phyloP scores from a whole-genome alignment of 2,113 vertebrate species.

The Pogona vitticeps region DNA sequence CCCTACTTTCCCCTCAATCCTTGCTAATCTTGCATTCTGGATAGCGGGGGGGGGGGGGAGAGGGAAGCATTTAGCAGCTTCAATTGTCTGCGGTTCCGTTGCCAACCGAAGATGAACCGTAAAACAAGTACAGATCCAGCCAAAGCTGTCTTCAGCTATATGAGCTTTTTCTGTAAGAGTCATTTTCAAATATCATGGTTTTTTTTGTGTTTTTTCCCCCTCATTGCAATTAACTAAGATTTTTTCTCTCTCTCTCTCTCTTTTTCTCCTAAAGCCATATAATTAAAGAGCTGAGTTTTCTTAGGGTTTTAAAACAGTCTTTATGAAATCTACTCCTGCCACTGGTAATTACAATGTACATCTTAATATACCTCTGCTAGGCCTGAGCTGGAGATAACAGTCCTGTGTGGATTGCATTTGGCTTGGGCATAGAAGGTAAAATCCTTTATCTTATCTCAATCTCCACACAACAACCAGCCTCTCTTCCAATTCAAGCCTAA shows the following conservation, averaged over 20 bases:
- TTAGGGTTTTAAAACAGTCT: conserved; percentile 80
- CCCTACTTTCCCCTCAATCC: conserved; percentile 34
- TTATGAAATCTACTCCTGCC: conserved; percentile 95
- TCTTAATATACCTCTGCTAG: conserved; percentile 92
- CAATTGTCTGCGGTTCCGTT: conserved; percentile 64
- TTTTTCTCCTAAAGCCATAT: conserved; percentile 73
- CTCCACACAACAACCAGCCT: conserved; percentile 96
- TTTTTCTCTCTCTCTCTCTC: conserved; percentile 49
- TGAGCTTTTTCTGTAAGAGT: conserved; percentile 75
- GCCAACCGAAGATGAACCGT: conserved; percentile 63
- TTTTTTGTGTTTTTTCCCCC: conserved; percentile 73
- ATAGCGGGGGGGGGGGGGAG: conserved; percentile 32
- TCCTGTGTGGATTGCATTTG: conserved; percentile 79
- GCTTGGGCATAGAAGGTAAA: conserved; percentile 83
- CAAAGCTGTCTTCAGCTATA: conserved; percentile 29
- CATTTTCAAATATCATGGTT: conserved; percentile 80
- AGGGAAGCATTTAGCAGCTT: conserved; percentile 56
- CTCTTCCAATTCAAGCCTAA: conserved; percentile 97
- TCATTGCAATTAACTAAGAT: conserved; percentile 81
- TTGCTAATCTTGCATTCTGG: conserved; percentile 71
- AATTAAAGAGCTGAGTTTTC: conserved; percentile 83
- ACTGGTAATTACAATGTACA: conserved; percentile 96
- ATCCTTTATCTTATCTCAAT: conserved; percentile 97
- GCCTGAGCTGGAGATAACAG: conserved; percentile 90
- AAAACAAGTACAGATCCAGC: conserved; percentile 62